A percentile compares a stretch with the other conserved stretches of the same genome.
Evolutionary conservation across 2,113 vertebrate genomes (phyloP).

Genomic region (Microtus richardsoni): DNA sequence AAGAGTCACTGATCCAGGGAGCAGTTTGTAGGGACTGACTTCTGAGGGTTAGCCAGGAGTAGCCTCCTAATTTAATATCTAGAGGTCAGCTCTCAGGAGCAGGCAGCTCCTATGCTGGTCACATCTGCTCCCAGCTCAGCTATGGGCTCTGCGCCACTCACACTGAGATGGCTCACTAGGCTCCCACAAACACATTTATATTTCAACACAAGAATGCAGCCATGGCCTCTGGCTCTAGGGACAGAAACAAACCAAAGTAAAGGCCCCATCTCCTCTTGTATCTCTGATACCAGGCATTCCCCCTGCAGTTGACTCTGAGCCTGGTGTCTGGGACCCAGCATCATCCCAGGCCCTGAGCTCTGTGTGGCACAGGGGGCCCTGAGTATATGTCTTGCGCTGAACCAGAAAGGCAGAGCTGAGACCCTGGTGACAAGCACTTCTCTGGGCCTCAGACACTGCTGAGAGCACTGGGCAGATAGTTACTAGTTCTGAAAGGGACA

Average conservation of each 20-base stretch:
- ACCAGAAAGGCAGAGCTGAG: not conserved
- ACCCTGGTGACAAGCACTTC: rapidly evolving
- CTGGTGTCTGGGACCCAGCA: rapidly evolving
- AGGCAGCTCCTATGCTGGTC: not conserved
- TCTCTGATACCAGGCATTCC: rapidly evolving
- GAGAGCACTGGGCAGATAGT: not conserved
- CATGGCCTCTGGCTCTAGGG: not conserved
- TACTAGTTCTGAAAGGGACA: not conserved
- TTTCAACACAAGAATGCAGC: not conserved
- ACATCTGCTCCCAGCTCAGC: not conserved
- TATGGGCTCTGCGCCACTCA: not conserved
- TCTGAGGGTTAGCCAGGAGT: not conserved
- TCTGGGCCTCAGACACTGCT: not conserved
- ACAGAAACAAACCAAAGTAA: not conserved
- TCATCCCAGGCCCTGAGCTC: too few relatives aligned
- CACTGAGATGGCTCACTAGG: not conserved
- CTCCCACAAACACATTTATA: not conserved
- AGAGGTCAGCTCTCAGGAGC: not conserved
- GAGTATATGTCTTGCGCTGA: not conserved
- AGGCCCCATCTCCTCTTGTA: rapidly evolving
- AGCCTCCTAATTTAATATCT: not conserved
- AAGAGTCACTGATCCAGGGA: not conserved
- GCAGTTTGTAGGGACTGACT: not conserved
- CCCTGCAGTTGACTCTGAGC: not conserved
- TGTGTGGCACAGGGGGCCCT: not conserved